phyloP scores from a whole-genome alignment of 2,113 vertebrate genomes.

The Clupea harengus region DNA sequence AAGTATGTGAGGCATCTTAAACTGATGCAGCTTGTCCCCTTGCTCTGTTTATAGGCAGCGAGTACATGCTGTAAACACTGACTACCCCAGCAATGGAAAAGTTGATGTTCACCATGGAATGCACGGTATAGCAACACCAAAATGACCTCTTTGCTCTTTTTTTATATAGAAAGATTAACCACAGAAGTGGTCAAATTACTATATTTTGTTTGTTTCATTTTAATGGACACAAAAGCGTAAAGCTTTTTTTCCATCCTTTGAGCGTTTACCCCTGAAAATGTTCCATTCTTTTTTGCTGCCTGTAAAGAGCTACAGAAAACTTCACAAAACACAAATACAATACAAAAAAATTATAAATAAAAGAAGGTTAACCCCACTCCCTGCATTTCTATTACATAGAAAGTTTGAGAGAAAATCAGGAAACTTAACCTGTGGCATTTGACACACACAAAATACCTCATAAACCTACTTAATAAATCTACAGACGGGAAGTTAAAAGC shows the following conservation, averaged over 20 bases:
- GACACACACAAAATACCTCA: neutral
- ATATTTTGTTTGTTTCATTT: neutral
- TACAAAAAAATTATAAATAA: neutral
- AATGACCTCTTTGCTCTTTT: neutral
- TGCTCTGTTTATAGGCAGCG: constrained; percentile 41
- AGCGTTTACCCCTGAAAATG: neutral
- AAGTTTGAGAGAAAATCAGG: neutral
- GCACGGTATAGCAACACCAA: constrained; percentile 30
- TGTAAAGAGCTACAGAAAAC: neutral
- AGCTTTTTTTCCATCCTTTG: neutral
- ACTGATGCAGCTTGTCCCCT: constrained; percentile 49
- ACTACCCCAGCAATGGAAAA: constrained; percentile 42
- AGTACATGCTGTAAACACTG: constrained; percentile 46
- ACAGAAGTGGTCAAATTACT: neutral
- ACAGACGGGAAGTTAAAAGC: neutral
- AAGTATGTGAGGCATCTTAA: constrained; percentile 55
- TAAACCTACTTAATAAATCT: neutral
- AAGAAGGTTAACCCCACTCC: neutral
- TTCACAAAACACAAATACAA: neutral
- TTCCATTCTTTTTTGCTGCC: neutral
- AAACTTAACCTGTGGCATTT: neutral
- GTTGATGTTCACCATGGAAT: constrained; percentile 41
- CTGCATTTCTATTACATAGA: neutral
- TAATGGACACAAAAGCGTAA: neutral
- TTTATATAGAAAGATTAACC: neutral